Base-by-base conservation (phyloP, 2,797 vertebrate species). In the Chromis chromis region DNA sequence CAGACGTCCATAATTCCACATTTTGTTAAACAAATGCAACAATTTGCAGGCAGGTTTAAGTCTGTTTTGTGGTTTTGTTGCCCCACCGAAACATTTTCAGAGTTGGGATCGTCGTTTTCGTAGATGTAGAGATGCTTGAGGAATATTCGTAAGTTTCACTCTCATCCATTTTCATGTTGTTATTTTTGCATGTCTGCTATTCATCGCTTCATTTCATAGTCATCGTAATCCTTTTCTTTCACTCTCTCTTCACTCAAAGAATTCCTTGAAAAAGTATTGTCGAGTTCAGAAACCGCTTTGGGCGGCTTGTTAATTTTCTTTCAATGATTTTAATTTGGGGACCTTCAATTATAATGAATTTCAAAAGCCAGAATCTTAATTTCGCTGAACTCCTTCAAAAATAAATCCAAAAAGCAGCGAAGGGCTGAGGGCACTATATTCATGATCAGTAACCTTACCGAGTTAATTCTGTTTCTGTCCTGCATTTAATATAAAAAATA, bases 61-160 rank as follows among this genome's bases (percentile, higher is more conserved):
- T 69, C 59, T 89, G 9, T 73, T 66, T 22, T 82, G 12, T 88
- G 73, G 68, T 82, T 89, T 74, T 88, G 72, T 86, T 88, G 76
- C 81, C 78, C 81, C 61, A 42, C 39, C 49, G 31, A 71, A 76
- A 84, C 68, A 40, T 70, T 87, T 88, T 82, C 94, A 96, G 95
- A 94, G 86, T 94, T 87, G 95, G 95, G 92, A 94, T 96, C 94
- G 85, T 96, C 91, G 85, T 95, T 93, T 93, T 94, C 94, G 85
- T 96, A 95, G 95, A 96, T 85, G 87, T 96, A 94, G 94, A 94
- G 88, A 96, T 94, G 86, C 78, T 95, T 89, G 93, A 94, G 74
- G 92, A 93, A 62, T 85, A 92, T 91, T 89, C 90, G 94, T 96
- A 95, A 96, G 96, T 96, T 87, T 52, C 83, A 90, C 72, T 87